Evolutionary conservation across 2,113 vertebrate species (phyloP), one percentile per base, ranked within the genome.

Genomic region (Circaetus gallicus): DNA sequence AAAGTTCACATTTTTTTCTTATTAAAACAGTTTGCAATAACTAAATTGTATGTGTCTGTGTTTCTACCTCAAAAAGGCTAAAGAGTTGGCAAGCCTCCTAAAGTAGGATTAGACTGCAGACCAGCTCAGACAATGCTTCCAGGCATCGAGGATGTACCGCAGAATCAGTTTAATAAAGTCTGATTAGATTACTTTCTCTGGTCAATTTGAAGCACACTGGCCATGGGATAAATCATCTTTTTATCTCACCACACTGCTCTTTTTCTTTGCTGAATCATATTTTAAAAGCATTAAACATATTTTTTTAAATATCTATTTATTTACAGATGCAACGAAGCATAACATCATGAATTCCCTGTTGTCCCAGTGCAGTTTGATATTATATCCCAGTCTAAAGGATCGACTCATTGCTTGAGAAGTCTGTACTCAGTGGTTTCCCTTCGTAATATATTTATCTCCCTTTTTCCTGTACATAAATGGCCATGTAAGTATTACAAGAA

Each of bases 131-230:
- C 97, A 96, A 97, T 96, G 97, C 97, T 98, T 96, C 95, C 77
- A 97, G 98, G 97, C 97, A 97, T 91, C 3, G 49, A 86, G 82
- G 59, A 96, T 96, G 84, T 76, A 97, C 89, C 91, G 85, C 90
- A 97, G 91, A 93, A 91, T 97, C 95, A 91, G 96, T 97, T 97
- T 97, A 97, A 97, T 96, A 95, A 97, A 97, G 96, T 98, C 97
- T 97, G 96, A 98, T 98, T 97, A 80, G 91, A 97, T 98, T 98
- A 97, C 95, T 97, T 97, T 98, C 97, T 97, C 92, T 19, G 82
- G 97, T 97, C 96, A 96, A 66, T 97, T 97, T 95, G 93, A 95
- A 94, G 83, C 47, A 95, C 84, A 91, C 63, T 97, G 96, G 90
- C 93, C 88, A 96, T 89, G 86, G 89, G 94, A 98, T 96, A 98